Conservation (phyloP, 1,140 invertebrate species). For the Aphis gossypii region DNA sequence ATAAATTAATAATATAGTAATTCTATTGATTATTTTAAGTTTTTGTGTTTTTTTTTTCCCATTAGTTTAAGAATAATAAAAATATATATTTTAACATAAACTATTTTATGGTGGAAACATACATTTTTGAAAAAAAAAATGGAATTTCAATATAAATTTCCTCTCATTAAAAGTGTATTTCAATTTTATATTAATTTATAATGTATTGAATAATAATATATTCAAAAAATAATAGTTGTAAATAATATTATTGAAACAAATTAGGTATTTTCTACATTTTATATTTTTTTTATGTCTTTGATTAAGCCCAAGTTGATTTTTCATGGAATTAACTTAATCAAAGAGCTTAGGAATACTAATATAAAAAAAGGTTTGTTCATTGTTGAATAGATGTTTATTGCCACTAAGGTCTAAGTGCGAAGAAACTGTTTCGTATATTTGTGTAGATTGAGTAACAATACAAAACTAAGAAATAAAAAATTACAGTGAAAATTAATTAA, state of each 20-base stretch:
- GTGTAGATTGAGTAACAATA: neutral
- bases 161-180: neutral
- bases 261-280: neutral
- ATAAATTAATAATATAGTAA: no score
- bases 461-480: neutral
- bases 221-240: neutral
- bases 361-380: neutral
- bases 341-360: neutral
- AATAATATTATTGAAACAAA: neutral
- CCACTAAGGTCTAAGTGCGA: neutral
- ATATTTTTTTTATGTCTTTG: neutral
- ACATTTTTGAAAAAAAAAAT: no score
- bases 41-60: no score
- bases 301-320: neutral
- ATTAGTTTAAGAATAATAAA: no score
- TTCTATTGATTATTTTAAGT: no score
- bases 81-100: no score
- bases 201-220: neutral
- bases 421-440: neutral
- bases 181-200: neutral
- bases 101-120: no score
- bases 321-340: neutral
- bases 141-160: neutral
- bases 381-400: neutral
- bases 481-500: slow-evolving; percentile 14